These are phyloP conservation scores for Palythoa heliodiscus DNA, from an alignment of 92 coral and sea anemone species.

Conservation along the genomic window DNA sequence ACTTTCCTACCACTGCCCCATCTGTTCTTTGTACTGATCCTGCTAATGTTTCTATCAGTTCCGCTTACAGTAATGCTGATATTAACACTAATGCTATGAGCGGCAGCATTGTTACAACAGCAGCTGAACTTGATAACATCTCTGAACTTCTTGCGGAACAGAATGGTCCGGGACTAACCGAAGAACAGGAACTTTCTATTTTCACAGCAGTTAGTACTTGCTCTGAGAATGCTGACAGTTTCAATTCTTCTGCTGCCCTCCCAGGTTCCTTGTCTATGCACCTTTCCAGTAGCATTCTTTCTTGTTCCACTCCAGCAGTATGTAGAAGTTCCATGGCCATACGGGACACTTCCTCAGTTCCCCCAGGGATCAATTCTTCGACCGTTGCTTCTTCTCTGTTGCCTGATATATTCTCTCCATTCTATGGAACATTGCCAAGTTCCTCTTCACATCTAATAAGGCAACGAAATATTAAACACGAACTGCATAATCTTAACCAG, in stretches of 20 bases:
- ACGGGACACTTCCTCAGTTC: slow-evolving; percentile 9
- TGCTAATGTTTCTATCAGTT: slow-evolving; percentile 3
- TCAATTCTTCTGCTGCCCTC: slow-evolving; percentile 1
- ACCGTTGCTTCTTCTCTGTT: neutral
- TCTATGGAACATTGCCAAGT: neutral
- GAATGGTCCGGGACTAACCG: neutral
- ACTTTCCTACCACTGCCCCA: slow-evolving; percentile 9
- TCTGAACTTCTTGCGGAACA: neutral
- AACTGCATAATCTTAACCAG: slow-evolving; percentile 19
- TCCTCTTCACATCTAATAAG: slow-evolving; percentile 6
- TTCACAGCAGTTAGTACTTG: neutral
- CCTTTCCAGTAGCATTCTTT: slow-evolving; percentile 8
- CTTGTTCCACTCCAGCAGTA: slow-evolving; percentile 1
- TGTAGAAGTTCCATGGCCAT: slow-evolving; percentile 15
- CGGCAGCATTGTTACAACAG: neutral
- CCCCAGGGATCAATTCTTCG: slow-evolving; percentile 1
- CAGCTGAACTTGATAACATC: neutral
- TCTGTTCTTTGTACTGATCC: neutral
- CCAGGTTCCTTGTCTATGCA: slow-evolving; percentile 5
- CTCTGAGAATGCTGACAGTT: slow-evolving; percentile 3
- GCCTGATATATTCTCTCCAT: slow-evolving; percentile 5
- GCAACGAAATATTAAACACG: neutral
- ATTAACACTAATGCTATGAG: neutral
- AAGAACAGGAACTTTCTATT: slow-evolving; percentile 1
- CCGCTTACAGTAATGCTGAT: neutral